Conservation (phyloP, 2,888 invertebrate genomes). For the Hirtodrosophila trivittata region DNA sequence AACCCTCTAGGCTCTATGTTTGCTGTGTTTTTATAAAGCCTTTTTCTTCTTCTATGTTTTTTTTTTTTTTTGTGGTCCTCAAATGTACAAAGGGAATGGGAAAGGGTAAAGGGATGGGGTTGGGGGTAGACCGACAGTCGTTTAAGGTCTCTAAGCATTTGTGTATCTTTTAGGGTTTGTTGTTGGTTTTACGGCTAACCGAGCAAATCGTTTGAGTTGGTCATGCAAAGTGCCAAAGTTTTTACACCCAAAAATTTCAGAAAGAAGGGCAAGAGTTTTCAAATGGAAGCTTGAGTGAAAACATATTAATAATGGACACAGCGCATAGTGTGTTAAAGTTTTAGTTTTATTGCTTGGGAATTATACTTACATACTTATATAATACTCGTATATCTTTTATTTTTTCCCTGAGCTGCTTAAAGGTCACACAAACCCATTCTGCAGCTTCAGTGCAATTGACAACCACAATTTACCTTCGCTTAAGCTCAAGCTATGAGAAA, state of each 20-base stretch:
- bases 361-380: conserved; percentile 11
- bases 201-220: conserved; percentile 75
- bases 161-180: conserved; percentile 63
- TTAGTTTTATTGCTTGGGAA: conserved; percentile 43
- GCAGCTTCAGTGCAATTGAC: no score
- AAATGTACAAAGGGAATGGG: neutral
- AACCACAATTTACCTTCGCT: no score
- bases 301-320: conserved; percentile 55
- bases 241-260: conserved; percentile 43
- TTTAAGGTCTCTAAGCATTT: conserved; percentile 67
- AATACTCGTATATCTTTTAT: neutral
- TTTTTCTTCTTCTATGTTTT: conserved; percentile 24
- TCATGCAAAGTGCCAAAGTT: conserved; percentile 74
- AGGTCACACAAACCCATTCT: no score
- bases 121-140: conserved; percentile 51
- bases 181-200: conserved; percentile 66
- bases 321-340: conserved; percentile 45
- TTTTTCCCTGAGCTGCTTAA: neutral
- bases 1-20: conserved; percentile 47
- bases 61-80: conserved; percentile 3
- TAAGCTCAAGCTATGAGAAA: no score
- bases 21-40: conserved; percentile 54
- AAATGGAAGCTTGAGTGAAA: conserved; percentile 49
- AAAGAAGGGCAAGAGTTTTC: conserved; percentile 5
- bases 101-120: conserved; percentile 15